These are phyloP conservation scores for Cryptomyrus ogoouensis DNA, from an alignment of 2,113 vertebrate genomes.

Conservation along the genomic window DNA sequence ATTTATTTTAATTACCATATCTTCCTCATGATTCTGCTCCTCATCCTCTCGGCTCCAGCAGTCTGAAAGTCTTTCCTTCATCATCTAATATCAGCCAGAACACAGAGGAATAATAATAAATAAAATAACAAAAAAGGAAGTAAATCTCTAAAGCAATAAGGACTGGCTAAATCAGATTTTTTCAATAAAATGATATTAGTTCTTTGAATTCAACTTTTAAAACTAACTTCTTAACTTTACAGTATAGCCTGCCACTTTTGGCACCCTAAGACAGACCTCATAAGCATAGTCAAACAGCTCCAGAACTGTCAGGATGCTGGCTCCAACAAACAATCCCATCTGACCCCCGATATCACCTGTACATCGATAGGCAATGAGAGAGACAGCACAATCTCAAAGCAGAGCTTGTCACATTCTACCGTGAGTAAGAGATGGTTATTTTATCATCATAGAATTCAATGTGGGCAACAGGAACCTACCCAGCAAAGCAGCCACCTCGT, in stretches of 20 bases:
- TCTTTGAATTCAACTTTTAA: not conserved
- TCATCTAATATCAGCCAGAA: slow-evolving; percentile 64
- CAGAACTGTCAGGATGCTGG: slow-evolving; percentile 95
- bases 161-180: not conserved
- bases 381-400: not conserved
- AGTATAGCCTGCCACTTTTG: not conserved
- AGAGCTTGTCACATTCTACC: not conserved
- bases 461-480: slow-evolving; percentile 59
- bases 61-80: slow-evolving; percentile 87
- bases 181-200: not conserved
- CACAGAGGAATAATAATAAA: not conserved
- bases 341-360: slow-evolving; percentile 96
- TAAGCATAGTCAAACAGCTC: slow-evolving; percentile 98
- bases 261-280: slow-evolving; percentile 68
- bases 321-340: slow-evolving; percentile 97
- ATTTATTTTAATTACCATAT: slow-evolving; percentile 68
- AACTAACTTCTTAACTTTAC: not conserved
- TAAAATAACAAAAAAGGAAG: not conserved
- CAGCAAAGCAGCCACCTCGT: slow-evolving; percentile 91
- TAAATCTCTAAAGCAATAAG: not conserved
- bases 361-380: slow-evolving; percentile 27
- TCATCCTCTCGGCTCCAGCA: slow-evolving; percentile 87
- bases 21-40: slow-evolving; percentile 86
- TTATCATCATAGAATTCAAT: not conserved
- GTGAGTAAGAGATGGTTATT: not conserved